A percentile compares a stretch with the other conserved stretches of the same genome.
Conservation (phyloP, 1,140 invertebrate species). For the Venustaconcha ellipsiformis region DNA sequence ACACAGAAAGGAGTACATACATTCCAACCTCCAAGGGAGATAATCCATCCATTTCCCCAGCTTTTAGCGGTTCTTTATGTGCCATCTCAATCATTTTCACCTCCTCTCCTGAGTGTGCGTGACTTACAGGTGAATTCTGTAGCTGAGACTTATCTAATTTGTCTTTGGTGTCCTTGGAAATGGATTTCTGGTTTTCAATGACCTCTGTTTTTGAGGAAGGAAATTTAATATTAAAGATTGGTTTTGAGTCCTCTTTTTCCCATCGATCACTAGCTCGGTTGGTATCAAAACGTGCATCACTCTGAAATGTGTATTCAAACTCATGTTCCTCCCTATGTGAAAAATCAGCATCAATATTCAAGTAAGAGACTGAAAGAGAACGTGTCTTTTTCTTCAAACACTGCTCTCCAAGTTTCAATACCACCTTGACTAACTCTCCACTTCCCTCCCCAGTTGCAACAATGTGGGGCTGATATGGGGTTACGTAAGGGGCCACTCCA, state of each 20-base stretch:
- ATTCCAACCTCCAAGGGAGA: constrained; percentile 94
- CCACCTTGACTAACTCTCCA: constrained; percentile 80
- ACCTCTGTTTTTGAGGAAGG: too few relatives aligned
- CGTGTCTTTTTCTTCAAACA: constrained; percentile 74
- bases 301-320: constrained; percentile 61
- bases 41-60: constrained; percentile 64
- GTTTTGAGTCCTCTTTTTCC: constrained; percentile 8
- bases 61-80: constrained; percentile 7
- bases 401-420: constrained; percentile 70
- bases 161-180: too few relatives aligned
- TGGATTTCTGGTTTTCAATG: too few relatives aligned
- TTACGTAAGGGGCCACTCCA: constrained; percentile 77
- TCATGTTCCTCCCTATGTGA: constrained; percentile 75
- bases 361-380: constrained; percentile 82
- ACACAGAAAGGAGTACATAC: constrained; percentile 93
- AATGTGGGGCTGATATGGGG: constrained; percentile 77
- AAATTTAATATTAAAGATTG: too few relatives aligned
- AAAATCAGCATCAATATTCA: constrained; percentile 89
- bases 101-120: too few relatives aligned
- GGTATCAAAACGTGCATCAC: constrained; percentile 60
- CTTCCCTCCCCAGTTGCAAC: constrained; percentile 88
- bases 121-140: too few relatives aligned
- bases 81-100: neutral
- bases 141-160: too few relatives aligned
- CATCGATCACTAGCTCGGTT: constrained; percentile 55